Conservation (phyloP, 2,797 vertebrate genomes). For the Monodelphis domestica region DNA sequence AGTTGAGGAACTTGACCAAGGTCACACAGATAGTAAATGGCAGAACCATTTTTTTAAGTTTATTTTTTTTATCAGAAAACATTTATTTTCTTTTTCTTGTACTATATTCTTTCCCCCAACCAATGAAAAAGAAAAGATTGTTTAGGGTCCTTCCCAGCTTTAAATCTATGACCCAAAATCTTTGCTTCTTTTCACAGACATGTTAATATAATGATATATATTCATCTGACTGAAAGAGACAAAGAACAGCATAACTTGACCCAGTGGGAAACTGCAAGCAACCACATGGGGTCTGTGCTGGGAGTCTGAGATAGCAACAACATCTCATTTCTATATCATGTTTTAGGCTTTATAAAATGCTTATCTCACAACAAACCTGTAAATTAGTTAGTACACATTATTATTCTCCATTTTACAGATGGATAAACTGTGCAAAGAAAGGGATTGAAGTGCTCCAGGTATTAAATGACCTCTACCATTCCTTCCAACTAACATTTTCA, state of each 20-base stretch:
- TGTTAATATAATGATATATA: not conserved
- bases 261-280: not conserved
- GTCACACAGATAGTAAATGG: not conserved
- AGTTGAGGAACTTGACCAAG: not conserved
- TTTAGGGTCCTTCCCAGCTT: not conserved
- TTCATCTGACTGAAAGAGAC: not conserved
- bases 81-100: not conserved
- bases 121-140: not conserved
- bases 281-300: not conserved
- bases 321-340: not conserved
- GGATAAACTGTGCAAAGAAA: not conserved
- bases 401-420: not conserved
- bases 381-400: not conserved
- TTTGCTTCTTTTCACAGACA: not conserved
- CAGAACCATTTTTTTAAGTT: not conserved
- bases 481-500: not conserved
- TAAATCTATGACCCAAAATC: not conserved
- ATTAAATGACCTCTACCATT: not conserved
- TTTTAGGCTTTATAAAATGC: not conserved
- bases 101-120: not conserved
- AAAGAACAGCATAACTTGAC: not conserved
- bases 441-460: not conserved
- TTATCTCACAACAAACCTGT: not conserved
- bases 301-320: not conserved
- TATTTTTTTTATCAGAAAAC: not conserved